Evolutionary conservation across 2,113 vertebrate genomes (phyloP), one percentile per base, ranked within the genome.

Genomic region (Gadus macrocephalus): DNA sequence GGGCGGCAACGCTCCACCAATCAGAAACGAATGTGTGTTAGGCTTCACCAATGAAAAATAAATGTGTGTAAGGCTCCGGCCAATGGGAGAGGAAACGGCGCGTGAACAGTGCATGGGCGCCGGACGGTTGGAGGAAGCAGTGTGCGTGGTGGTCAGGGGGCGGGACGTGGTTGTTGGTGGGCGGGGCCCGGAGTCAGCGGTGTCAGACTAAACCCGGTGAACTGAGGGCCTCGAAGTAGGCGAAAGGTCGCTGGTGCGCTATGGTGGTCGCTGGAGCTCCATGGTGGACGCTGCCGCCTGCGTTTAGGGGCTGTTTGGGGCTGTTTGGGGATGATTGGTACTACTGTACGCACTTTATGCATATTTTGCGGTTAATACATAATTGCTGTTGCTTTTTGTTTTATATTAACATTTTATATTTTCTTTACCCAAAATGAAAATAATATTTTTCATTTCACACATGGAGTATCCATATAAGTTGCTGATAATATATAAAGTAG

Each of bases 81-180:
- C 94, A 96, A 95, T 95, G 12, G 73, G 53, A 63, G 75, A 68
- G 60, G 58, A 77, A 80, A n/a, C 69, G 81, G 81, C 92, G 94
- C 95, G 93, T 96, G 95, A 94, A 94, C 92, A 89, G 88, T 86
- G 93, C 94, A 86, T 96, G 95, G 88, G 78, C 77, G 85, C 75
- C 1, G 81, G 73, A 73, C 90, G 92, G 92, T 91, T 81, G 88
- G 90, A 78, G 77, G 93, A 91, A 87, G 86, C 72, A 35, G 89
- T 86, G 89, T 93, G 91, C 91, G 91, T 86, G 92, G 90, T 91
- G 86, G 89, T 81, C 61, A 77, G 80, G 87, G 86, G 91, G 91
- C 91, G 78, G 76, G 55, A 7, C 55, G 9, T 49, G 42, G 9
- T 25, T 53, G 53, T 15, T 8, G 53, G 53, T 15, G 53, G 53